Evolutionary conservation across 2,888 invertebrate genomes (phyloP).

Genomic region (Teleogryllus oceanicus): DNA sequence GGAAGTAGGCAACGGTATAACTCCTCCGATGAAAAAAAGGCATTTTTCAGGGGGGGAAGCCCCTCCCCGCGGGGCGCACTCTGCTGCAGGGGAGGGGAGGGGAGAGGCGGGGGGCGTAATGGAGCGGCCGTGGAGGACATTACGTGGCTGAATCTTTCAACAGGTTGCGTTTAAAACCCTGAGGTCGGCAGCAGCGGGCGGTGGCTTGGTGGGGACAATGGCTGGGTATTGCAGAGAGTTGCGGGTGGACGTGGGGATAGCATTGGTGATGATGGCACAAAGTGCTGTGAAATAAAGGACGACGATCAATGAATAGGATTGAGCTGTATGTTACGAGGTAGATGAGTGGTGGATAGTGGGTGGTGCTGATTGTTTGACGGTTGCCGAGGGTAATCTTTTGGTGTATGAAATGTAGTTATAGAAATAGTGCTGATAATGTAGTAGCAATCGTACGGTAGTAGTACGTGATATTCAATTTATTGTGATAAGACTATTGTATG

Average conservation of each 20-base stretch:
- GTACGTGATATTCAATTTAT: neutral
- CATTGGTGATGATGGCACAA: neutral
- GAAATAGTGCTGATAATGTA: neutral
- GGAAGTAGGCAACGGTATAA: no score
- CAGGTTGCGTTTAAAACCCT: neutral
- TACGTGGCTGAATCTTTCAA: slow-evolving; percentile 7
- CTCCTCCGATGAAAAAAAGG: neutral
- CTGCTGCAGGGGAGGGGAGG: neutral
- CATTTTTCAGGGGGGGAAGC: neutral
- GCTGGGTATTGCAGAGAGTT: no score
- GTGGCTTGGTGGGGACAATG: neutral
- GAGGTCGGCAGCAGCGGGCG: neutral
- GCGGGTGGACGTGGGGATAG: neutral
- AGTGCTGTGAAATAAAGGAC: neutral
- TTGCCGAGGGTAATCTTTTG: slow-evolving; percentile 4
- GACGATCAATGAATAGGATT: neutral
- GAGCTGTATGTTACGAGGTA: neutral
- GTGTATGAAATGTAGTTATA: neutral
- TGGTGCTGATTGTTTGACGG: neutral
- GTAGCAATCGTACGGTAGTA: neutral
- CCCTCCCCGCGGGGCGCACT: neutral
- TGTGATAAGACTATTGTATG: neutral
- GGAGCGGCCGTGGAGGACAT: neutral
- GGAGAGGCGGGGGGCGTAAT: neutral
- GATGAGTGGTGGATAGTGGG: neutral